Percentiles rank a stretch among this genome's conserved stretches.
Evolutionary conservation across 2,113 vertebrate species (phyloP).

Genomic region (Pelodiscus sinensis): DNA sequence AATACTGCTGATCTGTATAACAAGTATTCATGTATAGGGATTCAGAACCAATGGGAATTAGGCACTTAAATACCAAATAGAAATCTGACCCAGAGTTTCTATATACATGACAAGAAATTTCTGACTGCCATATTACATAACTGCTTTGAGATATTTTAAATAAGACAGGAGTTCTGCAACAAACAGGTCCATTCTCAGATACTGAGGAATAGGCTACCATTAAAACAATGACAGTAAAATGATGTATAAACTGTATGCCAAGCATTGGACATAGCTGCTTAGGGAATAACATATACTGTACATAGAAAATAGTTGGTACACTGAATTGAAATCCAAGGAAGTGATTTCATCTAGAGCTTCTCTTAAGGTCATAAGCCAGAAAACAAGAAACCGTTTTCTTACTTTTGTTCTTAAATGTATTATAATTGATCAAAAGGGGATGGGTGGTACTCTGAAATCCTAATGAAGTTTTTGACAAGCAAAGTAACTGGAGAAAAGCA

Average conservation of each 20-base stretch:
- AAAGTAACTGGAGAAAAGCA: background rate
- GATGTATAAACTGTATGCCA: background rate
- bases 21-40: background rate
- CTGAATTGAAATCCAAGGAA: background rate
- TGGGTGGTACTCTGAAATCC: background rate
- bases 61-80: background rate
- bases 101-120: background rate
- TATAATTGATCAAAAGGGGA: background rate
- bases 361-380: background rate
- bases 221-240: background rate
- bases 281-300: background rate
- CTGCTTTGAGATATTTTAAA: background rate
- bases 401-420: background rate
- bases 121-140: slow-evolving; percentile 8
- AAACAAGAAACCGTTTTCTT: background rate
- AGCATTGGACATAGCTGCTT: background rate
- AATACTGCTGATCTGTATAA: background rate
- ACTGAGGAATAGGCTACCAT: background rate
- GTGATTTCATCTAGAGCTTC: background rate
- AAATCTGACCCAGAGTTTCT: background rate
- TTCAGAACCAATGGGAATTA: background rate
- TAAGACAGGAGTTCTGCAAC: background rate
- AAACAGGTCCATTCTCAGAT: background rate
- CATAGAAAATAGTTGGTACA: background rate
- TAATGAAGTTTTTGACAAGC: background rate